Evolutionary conservation across 2,113 vertebrate species (phyloP), one percentile per base, ranked within the genome.

Genomic region (Felis catus): DNA sequence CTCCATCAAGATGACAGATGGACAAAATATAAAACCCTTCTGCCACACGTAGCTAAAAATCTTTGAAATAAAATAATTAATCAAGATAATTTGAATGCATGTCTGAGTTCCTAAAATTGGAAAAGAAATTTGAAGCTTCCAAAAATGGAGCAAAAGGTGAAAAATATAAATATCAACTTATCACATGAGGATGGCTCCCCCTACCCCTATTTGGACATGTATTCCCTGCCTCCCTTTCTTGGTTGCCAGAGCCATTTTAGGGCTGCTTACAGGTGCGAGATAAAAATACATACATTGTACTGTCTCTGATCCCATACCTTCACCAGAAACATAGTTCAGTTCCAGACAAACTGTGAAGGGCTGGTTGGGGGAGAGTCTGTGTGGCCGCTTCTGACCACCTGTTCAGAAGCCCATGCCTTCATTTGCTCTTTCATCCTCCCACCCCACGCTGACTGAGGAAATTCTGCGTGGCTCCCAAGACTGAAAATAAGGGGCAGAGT

Each of bases 51-150:
- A 53, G 15, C 21, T 71, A 71, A 8, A 71, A 85, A 85, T 53
- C 3, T 85, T 80, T 86, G 29, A 94, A 85, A 86, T 29, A 48
- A 86, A 93, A 71, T 74, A 74, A 88, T 61, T 93, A 96, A 84
- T 84, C 5, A 76, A 81, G 36, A 65, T 68, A 76, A 84, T 53
- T 13, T 73, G 74, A 80, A 81, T 31, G 25, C 14, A 63, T 31
- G 15, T 73, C 0, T 66, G 27, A 41, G 6, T 73, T 71, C 18
- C 65, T 55, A 73, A 94, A 76, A 25, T 25, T 65, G 16, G 27
- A 86, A 76, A 31, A 23, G 4, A 51, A 73, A 39, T 48, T 25
- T 82, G 3, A 27, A 71, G 23, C 36, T 81, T 31, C 16, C n/a
- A 58, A 80, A 78, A 29, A 16, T 48, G 21, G 73, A 65, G 10